phyloP scores from a whole-genome alignment of 2,113 vertebrate species.

The Narcine bancroftii region DNA sequence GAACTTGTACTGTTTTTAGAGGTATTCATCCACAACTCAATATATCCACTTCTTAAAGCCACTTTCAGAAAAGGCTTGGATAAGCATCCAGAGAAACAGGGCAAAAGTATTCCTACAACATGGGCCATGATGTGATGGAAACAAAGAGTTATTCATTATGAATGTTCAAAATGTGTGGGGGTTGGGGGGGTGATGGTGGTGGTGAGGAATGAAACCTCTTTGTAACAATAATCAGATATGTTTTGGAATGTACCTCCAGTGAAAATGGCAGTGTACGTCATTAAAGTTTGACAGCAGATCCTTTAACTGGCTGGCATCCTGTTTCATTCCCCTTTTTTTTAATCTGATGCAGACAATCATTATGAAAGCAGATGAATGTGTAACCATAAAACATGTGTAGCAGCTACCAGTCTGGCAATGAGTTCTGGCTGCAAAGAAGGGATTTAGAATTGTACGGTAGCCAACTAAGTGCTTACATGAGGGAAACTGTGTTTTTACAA shows the following conservation, averaged over 20 bases:
- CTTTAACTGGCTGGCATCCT: slow-evolving; percentile 8
- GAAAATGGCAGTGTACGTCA: neutral
- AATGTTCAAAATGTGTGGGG: neutral
- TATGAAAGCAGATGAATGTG: slow-evolving; percentile 26
- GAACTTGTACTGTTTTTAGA: neutral
- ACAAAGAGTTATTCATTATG: neutral
- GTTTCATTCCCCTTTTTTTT: slow-evolving; percentile 21
- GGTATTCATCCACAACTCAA: neutral
- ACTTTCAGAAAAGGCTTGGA: neutral
- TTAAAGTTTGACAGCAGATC: slow-evolving; percentile 2
- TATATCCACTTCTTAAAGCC: neutral
- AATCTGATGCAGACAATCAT: slow-evolving; percentile 18
- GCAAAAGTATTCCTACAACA: neutral
- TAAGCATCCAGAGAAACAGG: neutral
- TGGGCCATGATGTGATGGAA: neutral
- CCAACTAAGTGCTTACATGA: slow-evolving; percentile 31
- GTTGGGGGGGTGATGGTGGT: no score
- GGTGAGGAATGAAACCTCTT: neutral
- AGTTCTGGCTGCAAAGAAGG: neutral
- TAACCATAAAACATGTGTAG: slow-evolving; percentile 19
- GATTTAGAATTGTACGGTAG: slow-evolving; percentile 13
- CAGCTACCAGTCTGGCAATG: slow-evolving; percentile 28
- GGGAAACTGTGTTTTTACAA: slow-evolving; percentile 30
- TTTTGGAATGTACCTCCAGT: neutral
- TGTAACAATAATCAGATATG: neutral